phyloP scores from a whole-genome alignment of 2,888 invertebrate genomes.

The Nephrotoma guestfalica region DNA sequence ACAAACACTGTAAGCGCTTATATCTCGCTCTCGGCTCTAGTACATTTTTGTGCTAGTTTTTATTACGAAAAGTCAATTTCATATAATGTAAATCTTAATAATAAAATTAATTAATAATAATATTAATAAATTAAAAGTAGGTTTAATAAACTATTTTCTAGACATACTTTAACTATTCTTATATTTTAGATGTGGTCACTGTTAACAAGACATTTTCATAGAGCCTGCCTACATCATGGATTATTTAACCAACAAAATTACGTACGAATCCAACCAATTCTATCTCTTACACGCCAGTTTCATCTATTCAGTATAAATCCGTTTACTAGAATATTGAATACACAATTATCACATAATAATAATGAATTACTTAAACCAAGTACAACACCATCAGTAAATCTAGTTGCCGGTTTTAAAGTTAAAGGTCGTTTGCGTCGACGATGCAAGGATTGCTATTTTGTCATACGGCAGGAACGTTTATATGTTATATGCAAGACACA shows the following conservation, averaged over 20 bases:
- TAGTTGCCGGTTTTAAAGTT: conserved; percentile 52
- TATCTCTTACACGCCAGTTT: background rate
- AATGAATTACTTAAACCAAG: background rate
- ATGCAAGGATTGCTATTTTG: conserved; percentile 67
- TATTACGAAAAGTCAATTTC: background rate
- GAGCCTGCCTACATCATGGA: background rate
- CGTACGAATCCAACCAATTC: background rate
- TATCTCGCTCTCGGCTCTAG: background rate
- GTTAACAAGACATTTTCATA: background rate
- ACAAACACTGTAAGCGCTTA: background rate
- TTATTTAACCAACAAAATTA: background rate
- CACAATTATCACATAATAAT: background rate
- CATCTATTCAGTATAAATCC: background rate
- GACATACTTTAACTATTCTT: background rate
- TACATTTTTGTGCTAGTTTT: background rate
- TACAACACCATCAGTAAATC: conserved; percentile 21
- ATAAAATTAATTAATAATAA: background rate
- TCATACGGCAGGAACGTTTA: conserved; percentile 47
- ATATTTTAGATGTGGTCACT: background rate
- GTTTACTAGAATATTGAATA: background rate
- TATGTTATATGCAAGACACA: conserved; percentile 62
- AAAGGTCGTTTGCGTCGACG: conserved; percentile 50
- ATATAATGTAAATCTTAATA: background rate
- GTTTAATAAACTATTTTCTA: background rate
- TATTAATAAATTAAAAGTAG: background rate